Percentiles rank a stretch among this genome's conserved stretches.
Conservation (phyloP, 2,113 vertebrate species). For the Muscicapa adusta region DNA sequence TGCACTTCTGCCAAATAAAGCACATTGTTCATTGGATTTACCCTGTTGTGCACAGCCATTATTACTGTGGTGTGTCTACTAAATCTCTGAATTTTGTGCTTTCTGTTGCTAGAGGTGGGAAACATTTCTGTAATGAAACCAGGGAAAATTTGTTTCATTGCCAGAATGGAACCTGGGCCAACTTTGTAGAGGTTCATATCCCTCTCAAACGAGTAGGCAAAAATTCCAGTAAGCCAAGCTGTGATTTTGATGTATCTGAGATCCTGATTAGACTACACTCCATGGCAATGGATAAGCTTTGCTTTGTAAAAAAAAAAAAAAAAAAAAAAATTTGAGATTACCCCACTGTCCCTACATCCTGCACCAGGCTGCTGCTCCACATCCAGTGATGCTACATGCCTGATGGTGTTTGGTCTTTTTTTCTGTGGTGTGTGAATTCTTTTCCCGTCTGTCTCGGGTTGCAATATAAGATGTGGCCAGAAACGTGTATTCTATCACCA, state of each 20-base stretch:
- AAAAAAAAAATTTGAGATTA: background rate
- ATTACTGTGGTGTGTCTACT: conserved; percentile 61
- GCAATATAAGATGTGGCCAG: no score
- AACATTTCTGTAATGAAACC: conserved; percentile 63
- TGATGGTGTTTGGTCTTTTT: background rate
- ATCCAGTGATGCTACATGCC: background rate
- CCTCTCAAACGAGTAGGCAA: background rate
- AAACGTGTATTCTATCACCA: no score
- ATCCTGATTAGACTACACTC: background rate
- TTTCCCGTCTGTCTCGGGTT: background rate
- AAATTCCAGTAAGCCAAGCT: conserved; percentile 15
- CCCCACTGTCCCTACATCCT: background rate
- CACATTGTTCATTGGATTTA: conserved; percentile 40
- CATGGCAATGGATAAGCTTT: background rate
- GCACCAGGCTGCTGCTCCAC: background rate
- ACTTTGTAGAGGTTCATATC: conserved; percentile 28
- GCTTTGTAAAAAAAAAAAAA: background rate
- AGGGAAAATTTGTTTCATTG: conserved; percentile 53
- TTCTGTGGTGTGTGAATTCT: background rate
- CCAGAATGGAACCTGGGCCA: conserved; percentile 44
- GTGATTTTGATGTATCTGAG: background rate
- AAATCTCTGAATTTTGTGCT: conserved; percentile 52
- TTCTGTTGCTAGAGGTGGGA: conserved; percentile 56
- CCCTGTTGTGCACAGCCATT: conserved; percentile 47
- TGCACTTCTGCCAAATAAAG: conserved; percentile 48